Conservation (phyloP, 2,888 invertebrate species). For the Cartodere bifasciata region DNA sequence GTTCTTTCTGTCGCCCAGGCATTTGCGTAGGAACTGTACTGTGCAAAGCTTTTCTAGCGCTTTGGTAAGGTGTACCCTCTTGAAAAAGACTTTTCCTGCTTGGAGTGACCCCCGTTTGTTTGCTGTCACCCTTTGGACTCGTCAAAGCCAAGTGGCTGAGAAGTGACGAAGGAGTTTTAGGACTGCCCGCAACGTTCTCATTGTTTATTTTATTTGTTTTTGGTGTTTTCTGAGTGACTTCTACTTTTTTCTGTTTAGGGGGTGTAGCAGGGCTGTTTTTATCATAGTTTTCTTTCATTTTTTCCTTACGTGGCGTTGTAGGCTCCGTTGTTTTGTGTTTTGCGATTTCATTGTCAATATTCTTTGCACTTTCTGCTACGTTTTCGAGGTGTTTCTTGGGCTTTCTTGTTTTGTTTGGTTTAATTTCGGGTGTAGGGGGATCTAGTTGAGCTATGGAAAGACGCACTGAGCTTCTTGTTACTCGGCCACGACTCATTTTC, state of each 20-base stretch:
- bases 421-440: no score
- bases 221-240: conserved; percentile 7
- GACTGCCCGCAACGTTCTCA: conserved; percentile 14
- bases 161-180: conserved; percentile 24
- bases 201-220: conserved; percentile 8
- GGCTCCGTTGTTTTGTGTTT: no score
- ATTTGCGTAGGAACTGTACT: conserved; percentile 31
- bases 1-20: conserved; percentile 72
- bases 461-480: no score
- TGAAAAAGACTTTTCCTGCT: conserved; percentile 15
- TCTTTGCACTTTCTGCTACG: background rate
- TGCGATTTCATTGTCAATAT: no score
- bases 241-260: conserved; percentile 27
- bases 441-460: no score
- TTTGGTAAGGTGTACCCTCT: conserved; percentile 22
- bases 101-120: conserved; percentile 5
- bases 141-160: conserved; percentile 22
- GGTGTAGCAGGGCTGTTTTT: conserved; percentile 23
- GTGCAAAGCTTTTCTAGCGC: conserved; percentile 32
- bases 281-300: conserved; percentile 8
- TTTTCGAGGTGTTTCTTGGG: background rate
- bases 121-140: conserved; percentile 15
- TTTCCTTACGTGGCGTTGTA: conserved; percentile 14
- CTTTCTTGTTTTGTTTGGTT: background rate
- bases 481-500: no score